A percentile compares a stretch with the other conserved stretches of the same genome.
These are phyloP conservation scores for Nasonia giraulti DNA, from an alignment of 1,140 invertebrate genomes.

Conservation along the genomic window DNA sequence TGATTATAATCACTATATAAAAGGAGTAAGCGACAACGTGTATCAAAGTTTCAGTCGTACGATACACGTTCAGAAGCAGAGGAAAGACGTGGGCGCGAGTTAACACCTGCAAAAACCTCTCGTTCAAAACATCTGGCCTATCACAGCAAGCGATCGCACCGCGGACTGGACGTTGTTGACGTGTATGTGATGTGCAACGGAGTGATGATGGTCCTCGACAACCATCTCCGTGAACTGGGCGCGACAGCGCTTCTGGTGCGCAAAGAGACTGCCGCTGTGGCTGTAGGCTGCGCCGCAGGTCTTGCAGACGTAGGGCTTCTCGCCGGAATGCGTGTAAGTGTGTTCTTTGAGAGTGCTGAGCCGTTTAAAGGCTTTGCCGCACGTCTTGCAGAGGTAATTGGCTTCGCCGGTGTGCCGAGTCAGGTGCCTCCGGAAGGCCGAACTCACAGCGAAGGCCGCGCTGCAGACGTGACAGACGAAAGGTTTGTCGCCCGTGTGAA, in stretches of 20 bases:
- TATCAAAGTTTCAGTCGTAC: slow-evolving; percentile 49
- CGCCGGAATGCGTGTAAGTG: slow-evolving; percentile 76
- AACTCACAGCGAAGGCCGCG: slow-evolving; percentile 72
- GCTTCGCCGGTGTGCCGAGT: slow-evolving; percentile 78
- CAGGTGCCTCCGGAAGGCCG: slow-evolving; percentile 74
- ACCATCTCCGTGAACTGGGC: slow-evolving; percentile 68
- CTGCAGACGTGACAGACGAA: slow-evolving; percentile 73
- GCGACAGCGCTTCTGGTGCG: slow-evolving; percentile 73
- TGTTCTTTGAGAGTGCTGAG: slow-evolving; percentile 77
- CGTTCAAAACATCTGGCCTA: slow-evolving; percentile 70
- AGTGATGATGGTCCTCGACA: slow-evolving; percentile 65
- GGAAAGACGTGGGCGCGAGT: neutral
- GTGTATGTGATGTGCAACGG: slow-evolving; percentile 66
- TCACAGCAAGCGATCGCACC: slow-evolving; percentile 70
- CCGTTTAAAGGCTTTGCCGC: slow-evolving; percentile 80
- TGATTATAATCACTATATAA: slow-evolving; percentile 22
- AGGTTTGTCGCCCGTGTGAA: slow-evolving; percentile 72
- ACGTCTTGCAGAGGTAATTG: slow-evolving; percentile 77
- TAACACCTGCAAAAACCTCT: neutral
- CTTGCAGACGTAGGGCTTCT: slow-evolving; percentile 77
- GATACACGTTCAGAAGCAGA: slow-evolving; percentile 6
- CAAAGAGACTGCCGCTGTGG: slow-evolving; percentile 72
- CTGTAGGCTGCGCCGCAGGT: slow-evolving; percentile 75
- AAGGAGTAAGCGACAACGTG: slow-evolving; percentile 11
- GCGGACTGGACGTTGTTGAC: slow-evolving; percentile 71